Base-by-base conservation (phyloP, 2,888 invertebrate genomes). In the Lasioglossum morio region DNA sequence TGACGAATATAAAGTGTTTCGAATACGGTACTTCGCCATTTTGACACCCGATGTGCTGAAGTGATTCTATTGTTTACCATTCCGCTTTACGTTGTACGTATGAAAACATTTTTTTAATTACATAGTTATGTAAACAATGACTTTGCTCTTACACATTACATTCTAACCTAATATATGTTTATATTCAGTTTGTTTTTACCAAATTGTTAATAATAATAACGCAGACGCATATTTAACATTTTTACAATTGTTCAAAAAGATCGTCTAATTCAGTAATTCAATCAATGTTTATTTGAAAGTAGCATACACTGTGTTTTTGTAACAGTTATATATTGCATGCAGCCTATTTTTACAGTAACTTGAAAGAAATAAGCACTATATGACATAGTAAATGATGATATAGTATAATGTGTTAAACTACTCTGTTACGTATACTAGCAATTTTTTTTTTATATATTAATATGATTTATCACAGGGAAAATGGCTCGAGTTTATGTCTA, bases 401-500 rank as follows among this genome's bases (percentile, higher is more conserved):
- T 60, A n/a, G 30, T 53, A 34, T 34, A 34, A 4, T 27, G n/a
- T 53, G n/a, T 53, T 40, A 53, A 63, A 60, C 27, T 75, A 48
- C 4, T 19, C 34, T 12, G 34, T 16, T 34, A 27, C 0, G 4
- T 5, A 63, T 37, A 7, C 14, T 27, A 70, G 8, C 5, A 43
- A 4, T 60, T n/a, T 27, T 1, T 1, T 19, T 46, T 72, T 27
- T 19, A 53, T 34, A 12, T 40, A 14, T n/a, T 3, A 48, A 48
- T 74, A 37, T 72, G 60, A 82, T 53, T 78, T 73, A 19, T 77
- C 23, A 53, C 34, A 40, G 16, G 2, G 34, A 40, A 76, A 53
- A 92, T 92, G 92, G 92, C 92, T 70, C 89, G 92, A 53, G 86
- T 70, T 16, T 27, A 60, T 1, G 12, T 83, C 4, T 92, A 90